A percentile compares a stretch with the other conserved stretches of the same genome.
Evolutionary conservation across 2,797 vertebrate species (phyloP).

Genomic region (Sebastolobus altivelis): DNA sequence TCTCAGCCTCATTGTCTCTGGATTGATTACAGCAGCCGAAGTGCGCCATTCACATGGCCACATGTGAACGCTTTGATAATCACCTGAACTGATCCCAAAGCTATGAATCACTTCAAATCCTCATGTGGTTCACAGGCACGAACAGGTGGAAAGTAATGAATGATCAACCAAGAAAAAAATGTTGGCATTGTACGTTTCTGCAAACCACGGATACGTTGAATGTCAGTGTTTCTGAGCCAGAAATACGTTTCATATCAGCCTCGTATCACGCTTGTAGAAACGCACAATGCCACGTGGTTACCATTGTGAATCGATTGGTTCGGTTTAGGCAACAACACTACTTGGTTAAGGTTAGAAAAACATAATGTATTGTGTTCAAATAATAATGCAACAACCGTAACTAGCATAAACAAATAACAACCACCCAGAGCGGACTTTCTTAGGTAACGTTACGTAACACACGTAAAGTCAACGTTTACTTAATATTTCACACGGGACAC

Average conservation of each 20-base stretch:
- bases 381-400: neutral
- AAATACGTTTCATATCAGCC: neutral
- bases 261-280: neutral
- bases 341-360: neutral
- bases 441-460: neutral
- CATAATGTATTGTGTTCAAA: neutral
- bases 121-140: neutral
- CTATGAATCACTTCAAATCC: neutral
- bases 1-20: slow-evolving; percentile 1
- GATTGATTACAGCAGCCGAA: neutral
- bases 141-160: neutral
- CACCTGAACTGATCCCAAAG: slow-evolving; percentile 5
- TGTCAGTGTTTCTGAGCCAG: too few species aligned
- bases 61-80: neutral
- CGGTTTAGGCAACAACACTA: neutral
- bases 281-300: neutral
- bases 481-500: neutral
- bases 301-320: neutral
- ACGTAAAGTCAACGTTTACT: neutral
- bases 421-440: too few species aligned
- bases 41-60: neutral
- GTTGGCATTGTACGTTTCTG: neutral
- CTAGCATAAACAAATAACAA: too few species aligned
- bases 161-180: neutral
- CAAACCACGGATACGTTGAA: neutral